Percentiles rank a stretch among this genome's conserved stretches.
These are phyloP conservation scores for Hipposideros armiger DNA, from an alignment of 2,113 vertebrate genomes.

Conservation along the genomic window DNA sequence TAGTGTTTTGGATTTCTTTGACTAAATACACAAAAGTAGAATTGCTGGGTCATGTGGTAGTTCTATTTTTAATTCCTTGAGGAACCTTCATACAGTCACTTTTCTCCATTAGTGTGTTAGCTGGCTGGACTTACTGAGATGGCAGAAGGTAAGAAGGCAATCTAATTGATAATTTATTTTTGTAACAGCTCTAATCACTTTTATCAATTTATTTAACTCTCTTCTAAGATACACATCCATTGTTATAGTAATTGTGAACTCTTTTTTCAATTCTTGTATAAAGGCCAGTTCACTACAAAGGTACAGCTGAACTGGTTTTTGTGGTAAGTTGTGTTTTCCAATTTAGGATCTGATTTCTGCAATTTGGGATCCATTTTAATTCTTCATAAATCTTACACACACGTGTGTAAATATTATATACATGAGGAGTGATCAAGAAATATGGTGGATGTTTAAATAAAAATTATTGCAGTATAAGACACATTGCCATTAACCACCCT, in stretches of 20 bases:
- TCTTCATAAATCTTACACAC: conserved; percentile 2
- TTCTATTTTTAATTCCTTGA: neutral
- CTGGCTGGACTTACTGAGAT: neutral
- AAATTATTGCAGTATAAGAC: too few relatives aligned
- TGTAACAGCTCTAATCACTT: neutral
- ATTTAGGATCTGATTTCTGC: neutral
- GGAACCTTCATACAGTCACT: neutral
- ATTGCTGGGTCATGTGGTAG: neutral
- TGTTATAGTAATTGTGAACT: neutral
- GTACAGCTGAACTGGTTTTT: neutral
- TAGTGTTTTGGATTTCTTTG: neutral
- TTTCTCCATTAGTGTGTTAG: neutral
- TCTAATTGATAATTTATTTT: neutral
- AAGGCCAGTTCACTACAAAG: conserved; percentile 27
- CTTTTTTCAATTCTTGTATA: neutral
- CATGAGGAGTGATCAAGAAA: too few relatives aligned
- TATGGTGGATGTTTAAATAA: too few relatives aligned
- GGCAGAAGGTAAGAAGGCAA: neutral
- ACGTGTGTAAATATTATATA: neutral
- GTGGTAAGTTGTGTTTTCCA: neutral
- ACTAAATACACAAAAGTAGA: neutral
- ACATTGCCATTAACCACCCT: too few relatives aligned
- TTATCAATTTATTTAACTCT: neutral
- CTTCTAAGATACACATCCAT: neutral
- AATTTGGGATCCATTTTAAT: conserved; percentile 18